phyloP scores from a whole-genome alignment of 1,140 invertebrate species.

The Myzus persicae region DNA sequence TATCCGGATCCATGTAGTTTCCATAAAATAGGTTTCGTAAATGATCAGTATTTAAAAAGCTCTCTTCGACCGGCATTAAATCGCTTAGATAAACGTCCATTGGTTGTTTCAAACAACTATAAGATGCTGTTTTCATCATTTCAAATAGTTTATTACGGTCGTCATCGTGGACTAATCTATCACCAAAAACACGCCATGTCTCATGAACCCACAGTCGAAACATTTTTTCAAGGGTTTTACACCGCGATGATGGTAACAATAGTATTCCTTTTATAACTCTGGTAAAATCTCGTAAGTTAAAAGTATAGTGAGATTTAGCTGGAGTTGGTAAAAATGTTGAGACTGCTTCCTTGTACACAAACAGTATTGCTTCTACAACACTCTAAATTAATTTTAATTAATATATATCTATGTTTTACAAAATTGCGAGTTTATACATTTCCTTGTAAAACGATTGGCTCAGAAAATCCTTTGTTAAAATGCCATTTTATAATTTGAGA shows the following conservation, averaged over 20 bases:
- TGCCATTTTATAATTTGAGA: slow-evolving; percentile 89
- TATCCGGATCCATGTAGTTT: slow-evolving; percentile 89
- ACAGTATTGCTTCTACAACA: slow-evolving; percentile 81
- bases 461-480: slow-evolving; percentile 81
- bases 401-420: background rate
- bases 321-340: slow-evolving; percentile 82
- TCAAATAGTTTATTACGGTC: slow-evolving; percentile 80
- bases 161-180: slow-evolving; percentile 79
- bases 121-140: slow-evolving; percentile 77
- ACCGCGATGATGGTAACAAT: slow-evolving; percentile 75
- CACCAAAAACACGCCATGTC: slow-evolving; percentile 89
- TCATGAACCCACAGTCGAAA: slow-evolving; percentile 93
- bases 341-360: slow-evolving; percentile 81
- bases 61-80: slow-evolving; percentile 72
- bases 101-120: slow-evolving; percentile 77
- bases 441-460: slow-evolving; percentile 63
- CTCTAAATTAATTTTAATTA: slow-evolving; percentile 66
- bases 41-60: slow-evolving; percentile 71
- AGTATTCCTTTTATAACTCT: slow-evolving; percentile 81
- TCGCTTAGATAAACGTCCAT: slow-evolving; percentile 79
- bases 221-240: slow-evolving; percentile 81
- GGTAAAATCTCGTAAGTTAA: slow-evolving; percentile 88
- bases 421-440: slow-evolving; percentile 9
- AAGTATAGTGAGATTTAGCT: slow-evolving; percentile 89
- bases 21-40: slow-evolving; percentile 87